A percentile compares a stretch with the other conserved stretches of the same genome.
Evolutionary conservation across 2,888 invertebrate genomes (phyloP).

Genomic region (Pseudanteris insignis): DNA sequence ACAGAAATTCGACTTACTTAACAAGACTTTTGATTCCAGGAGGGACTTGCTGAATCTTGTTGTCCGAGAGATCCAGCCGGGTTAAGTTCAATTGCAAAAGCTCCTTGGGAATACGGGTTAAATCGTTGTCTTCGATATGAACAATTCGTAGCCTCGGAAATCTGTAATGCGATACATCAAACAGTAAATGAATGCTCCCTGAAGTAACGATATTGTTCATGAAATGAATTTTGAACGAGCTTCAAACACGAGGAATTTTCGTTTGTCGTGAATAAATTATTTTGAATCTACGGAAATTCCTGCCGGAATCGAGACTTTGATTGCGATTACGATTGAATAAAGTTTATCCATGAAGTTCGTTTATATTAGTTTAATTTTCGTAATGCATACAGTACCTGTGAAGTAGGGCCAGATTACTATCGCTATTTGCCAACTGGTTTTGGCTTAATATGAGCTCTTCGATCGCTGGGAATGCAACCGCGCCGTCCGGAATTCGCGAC

Average conservation of each 20-base stretch:
- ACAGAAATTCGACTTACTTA: constrained; percentile 67
- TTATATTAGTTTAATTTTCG: constrained; percentile 11
- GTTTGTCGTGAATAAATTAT: constrained; percentile 6
- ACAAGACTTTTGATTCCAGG: constrained; percentile 71
- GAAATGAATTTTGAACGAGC: too few relatives aligned
- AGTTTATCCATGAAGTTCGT: neutral
- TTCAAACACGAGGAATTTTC: constrained; percentile 3
- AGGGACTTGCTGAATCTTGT: constrained; percentile 73
- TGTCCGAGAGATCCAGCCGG: constrained; percentile 76
- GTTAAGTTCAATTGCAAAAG: constrained; percentile 72
- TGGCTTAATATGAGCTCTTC: constrained; percentile 62
- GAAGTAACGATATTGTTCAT: constrained; percentile 5
- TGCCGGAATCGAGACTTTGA: neutral
- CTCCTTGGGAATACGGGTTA: constrained; percentile 72
- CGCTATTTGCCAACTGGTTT: constrained; percentile 59
- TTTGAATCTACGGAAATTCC: neutral
- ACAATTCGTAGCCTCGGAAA: constrained; percentile 56
- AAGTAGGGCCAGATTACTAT: constrained; percentile 57
- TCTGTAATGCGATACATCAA: constrained; percentile 47
- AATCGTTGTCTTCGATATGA: constrained; percentile 69
- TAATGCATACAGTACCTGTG: constrained; percentile 52
- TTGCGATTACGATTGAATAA: neutral
- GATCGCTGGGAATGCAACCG: constrained; percentile 59
- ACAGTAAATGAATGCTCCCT: constrained; percentile 4
- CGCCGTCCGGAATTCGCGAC: constrained; percentile 62